Conservation (phyloP, 2,797 vertebrate genomes). For the Orientallactaga sibirica region DNA sequence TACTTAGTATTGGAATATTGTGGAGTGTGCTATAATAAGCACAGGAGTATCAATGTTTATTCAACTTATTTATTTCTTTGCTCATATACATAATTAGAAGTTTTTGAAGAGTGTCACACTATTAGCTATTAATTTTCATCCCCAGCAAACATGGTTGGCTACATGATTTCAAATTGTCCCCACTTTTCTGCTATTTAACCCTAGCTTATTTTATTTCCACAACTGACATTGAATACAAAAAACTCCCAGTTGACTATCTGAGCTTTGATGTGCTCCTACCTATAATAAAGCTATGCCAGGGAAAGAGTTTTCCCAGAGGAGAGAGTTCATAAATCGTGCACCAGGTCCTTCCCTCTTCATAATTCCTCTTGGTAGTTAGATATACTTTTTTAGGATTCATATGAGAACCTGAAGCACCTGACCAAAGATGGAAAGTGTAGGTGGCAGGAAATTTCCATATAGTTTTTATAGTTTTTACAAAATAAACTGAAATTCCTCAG, state of each 20-base stretch:
- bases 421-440: not conserved
- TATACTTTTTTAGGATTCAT: not conserved
- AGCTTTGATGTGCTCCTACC: not conserved
- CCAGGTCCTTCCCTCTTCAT: too few relatives aligned
- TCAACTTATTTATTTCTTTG: not conserved
- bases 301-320: not conserved
- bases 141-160: not conserved
- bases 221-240: not conserved
- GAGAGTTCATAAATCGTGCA: not conserved
- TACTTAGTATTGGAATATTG: too few relatives aligned
- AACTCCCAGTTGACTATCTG: too few relatives aligned
- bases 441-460: not conserved
- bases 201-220: not conserved
- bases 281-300: too few relatives aligned
- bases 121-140: not conserved
- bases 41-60: fast-evolving
- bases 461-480: not conserved
- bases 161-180: not conserved
- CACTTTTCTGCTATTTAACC: not conserved
- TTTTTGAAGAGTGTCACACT: not conserved
- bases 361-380: too few relatives aligned
- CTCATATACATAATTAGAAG: too few relatives aligned
- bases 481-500: not conserved
- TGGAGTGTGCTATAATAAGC: not conserved
- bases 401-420: not conserved